A percentile compares a stretch with the other conserved stretches of the same genome.
Evolutionary conservation across 2,113 vertebrate species (phyloP).

Genomic region (Lathamus discolor): DNA sequence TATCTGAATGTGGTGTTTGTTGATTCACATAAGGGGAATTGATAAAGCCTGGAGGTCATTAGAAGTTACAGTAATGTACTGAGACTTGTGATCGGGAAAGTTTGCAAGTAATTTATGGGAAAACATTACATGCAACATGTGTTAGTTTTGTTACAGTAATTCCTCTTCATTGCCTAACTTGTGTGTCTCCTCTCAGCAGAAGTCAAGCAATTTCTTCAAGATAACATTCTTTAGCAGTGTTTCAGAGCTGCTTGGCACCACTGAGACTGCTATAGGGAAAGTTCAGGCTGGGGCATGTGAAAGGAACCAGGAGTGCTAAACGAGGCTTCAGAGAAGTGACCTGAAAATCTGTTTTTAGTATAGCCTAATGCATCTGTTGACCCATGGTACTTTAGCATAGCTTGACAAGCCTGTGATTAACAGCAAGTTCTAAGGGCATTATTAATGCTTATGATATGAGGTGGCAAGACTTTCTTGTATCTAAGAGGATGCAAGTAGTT

Average conservation of each 20-base stretch:
- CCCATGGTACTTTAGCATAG: neutral
- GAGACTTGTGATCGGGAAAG: neutral
- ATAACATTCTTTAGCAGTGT: neutral
- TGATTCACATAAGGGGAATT: neutral
- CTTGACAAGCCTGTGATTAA: constrained; percentile 12
- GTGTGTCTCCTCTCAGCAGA: neutral
- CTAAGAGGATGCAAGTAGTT: neutral
- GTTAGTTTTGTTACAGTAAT: neutral
- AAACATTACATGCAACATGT: neutral
- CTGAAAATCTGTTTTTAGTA: neutral
- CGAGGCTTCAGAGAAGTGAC: neutral
- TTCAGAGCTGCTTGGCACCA: neutral
- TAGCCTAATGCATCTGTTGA: neutral
- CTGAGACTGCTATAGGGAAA: neutral
- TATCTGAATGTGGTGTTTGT: neutral
- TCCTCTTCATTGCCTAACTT: neutral
- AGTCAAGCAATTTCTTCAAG: neutral
- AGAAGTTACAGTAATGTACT: neutral
- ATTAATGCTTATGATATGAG: neutral
- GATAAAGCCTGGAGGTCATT: neutral
- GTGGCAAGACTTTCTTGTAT: neutral
- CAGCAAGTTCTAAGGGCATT: neutral
- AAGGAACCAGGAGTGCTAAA: neutral
- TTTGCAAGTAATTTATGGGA: neutral
- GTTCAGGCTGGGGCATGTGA: constrained; percentile 33